These are phyloP conservation scores for Catocala nupta DNA, from an alignment of 2,888 invertebrate genomes.

Conservation along the genomic window DNA sequence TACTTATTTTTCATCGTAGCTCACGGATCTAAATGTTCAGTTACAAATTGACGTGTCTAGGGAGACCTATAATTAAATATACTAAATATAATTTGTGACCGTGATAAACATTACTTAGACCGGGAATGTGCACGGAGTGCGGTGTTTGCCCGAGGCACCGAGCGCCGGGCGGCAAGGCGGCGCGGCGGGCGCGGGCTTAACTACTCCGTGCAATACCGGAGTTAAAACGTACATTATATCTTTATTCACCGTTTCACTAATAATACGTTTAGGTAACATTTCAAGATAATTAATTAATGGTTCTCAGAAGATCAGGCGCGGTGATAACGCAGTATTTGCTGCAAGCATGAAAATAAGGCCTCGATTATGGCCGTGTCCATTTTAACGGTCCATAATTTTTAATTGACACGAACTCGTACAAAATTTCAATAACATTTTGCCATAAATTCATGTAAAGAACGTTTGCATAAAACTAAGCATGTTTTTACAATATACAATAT, in stretches of 20 bases:
- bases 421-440: slow-evolving; percentile 11
- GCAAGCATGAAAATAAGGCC: slow-evolving; percentile 45
- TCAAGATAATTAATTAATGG: slow-evolving; percentile 72
- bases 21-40: neutral
- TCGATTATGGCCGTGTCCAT: slow-evolving; percentile 15
- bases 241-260: slow-evolving; percentile 72
- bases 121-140: slow-evolving; percentile 36
- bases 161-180: neutral
- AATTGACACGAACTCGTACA: slow-evolving; percentile 14
- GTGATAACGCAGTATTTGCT: slow-evolving; percentile 62
- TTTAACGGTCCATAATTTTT: slow-evolving; percentile 35
- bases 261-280: slow-evolving; percentile 71
- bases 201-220: slow-evolving; percentile 56
- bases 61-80: slow-evolving; percentile 22
- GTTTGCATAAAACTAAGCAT: no score
- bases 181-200: slow-evolving; percentile 27
- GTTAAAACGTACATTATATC: slow-evolving; percentile 63
- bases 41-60: slow-evolving; percentile 10
- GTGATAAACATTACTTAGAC: slow-evolving; percentile 43
- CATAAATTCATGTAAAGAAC: no score
- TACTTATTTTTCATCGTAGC: no score
- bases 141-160: slow-evolving; percentile 14
- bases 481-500: no score
- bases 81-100: slow-evolving; percentile 34
- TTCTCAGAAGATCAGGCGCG: slow-evolving; percentile 64